Evolutionary conservation across 2,113 vertebrate genomes (phyloP).

Genomic region (Rissa tridactyla): DNA sequence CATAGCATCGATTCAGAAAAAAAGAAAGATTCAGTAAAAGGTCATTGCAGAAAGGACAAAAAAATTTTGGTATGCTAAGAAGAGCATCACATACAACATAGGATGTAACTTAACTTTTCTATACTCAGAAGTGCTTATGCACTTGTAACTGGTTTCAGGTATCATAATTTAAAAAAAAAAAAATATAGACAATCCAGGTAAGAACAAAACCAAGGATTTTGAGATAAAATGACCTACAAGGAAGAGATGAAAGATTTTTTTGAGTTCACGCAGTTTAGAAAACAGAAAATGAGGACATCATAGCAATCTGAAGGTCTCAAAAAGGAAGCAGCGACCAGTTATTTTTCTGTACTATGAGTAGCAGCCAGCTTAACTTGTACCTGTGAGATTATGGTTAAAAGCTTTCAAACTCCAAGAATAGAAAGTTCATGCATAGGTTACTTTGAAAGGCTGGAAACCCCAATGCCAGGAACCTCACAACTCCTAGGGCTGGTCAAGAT

Average conservation of each 20-base stretch:
- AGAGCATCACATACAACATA: neutral
- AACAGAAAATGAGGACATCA: neutral
- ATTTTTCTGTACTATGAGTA: neutral
- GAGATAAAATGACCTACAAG: neutral
- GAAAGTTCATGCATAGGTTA: neutral
- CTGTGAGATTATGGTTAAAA: neutral
- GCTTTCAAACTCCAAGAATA: neutral
- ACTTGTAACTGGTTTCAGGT: neutral
- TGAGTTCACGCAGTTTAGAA: neutral
- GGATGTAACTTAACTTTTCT: neutral
- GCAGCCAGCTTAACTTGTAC: neutral
- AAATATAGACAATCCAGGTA: neutral
- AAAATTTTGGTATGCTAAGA: neutral
- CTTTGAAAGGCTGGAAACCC: neutral
- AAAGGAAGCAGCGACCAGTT: neutral
- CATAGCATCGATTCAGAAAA: neutral
- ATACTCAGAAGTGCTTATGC: neutral
- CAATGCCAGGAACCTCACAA: neutral
- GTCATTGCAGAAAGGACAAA: neutral
- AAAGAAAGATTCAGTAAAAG: neutral
- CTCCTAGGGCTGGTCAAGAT: neutral
- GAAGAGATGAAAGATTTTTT: neutral
- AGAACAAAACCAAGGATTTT: neutral
- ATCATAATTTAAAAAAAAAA: neutral
- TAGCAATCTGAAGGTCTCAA: neutral